Percentiles rank a stretch among this genome's conserved stretches.
These are phyloP conservation scores for Cephus pulcher DNA, from an alignment of 2,888 invertebrate species.

Conservation along the genomic window DNA sequence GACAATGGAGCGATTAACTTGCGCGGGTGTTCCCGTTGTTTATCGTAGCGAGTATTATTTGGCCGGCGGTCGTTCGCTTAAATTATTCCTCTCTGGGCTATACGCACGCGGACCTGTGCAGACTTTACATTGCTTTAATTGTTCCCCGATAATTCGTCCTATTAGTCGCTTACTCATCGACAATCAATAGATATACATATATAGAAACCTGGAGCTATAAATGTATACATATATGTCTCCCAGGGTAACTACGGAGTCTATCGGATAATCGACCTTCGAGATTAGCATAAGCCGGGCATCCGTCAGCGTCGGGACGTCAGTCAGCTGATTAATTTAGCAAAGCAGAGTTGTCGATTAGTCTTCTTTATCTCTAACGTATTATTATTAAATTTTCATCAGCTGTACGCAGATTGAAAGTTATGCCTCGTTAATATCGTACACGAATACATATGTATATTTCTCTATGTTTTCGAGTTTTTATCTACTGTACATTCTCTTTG, in stretches of 20 bases:
- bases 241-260: not conserved
- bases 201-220: too few species aligned
- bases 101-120: conserved; percentile 23
- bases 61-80: conserved; percentile 55
- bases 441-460: too few species aligned
- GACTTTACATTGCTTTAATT: conserved; percentile 56
- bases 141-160: conserved; percentile 51
- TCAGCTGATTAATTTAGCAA: not conserved
- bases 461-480: too few species aligned
- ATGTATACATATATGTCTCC: not conserved
- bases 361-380: too few species aligned
- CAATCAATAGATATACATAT: not conserved
- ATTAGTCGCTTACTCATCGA: conserved; percentile 31
- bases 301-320: not conserved
- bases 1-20: conserved; percentile 62
- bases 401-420: not conserved
- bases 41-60: conserved; percentile 55
- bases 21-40: conserved; percentile 55
- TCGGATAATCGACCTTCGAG: not conserved
- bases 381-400: too few species aligned
- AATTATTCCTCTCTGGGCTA: conserved; percentile 46
- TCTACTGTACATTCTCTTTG: conserved; percentile 33
- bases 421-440: too few species aligned
- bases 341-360: too few species aligned
- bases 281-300: not conserved